phyloP scores from a whole-genome alignment of 1,140 invertebrate species.

The Scaptodrosophila lebanonensis region DNA sequence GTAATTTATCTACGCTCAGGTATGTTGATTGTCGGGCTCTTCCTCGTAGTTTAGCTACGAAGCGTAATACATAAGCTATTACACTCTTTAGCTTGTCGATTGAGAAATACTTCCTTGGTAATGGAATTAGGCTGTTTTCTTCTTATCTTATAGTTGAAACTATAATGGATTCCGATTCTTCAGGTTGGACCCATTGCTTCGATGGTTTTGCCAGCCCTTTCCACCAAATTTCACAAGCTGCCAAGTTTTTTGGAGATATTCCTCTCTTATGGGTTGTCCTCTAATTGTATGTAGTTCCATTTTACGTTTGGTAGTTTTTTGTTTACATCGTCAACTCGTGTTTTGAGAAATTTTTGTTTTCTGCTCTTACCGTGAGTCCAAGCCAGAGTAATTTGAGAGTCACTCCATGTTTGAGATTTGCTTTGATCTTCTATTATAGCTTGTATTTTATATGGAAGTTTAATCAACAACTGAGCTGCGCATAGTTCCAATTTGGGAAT shows the following conservation, averaged over 20 bases:
- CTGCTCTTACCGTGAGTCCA: not conserved
- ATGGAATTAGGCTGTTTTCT: too few relatives aligned
- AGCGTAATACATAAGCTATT: too few relatives aligned
- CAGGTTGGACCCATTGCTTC: not conserved
- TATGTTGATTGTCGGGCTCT: not conserved
- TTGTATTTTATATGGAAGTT: too few relatives aligned
- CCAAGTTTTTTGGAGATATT: not conserved
- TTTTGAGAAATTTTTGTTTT: not conserved
- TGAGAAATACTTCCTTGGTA: too few relatives aligned
- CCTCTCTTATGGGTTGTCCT: not conserved
- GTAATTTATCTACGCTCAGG: not conserved
- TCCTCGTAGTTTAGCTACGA: too few relatives aligned
- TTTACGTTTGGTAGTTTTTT: not conserved
- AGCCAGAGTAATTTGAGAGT: constrained; percentile 1
- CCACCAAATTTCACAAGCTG: not conserved
- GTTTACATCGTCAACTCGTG: constrained; percentile 1
- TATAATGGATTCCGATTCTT: too few relatives aligned
- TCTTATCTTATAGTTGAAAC: too few relatives aligned
- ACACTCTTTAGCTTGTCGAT: too few relatives aligned
- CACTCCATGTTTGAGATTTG: not conserved
- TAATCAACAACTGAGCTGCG: not conserved
- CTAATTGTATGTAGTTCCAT: not conserved
- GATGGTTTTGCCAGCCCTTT: constrained; percentile 2
- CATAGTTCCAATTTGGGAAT: too few relatives aligned
- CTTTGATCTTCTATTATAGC: too few relatives aligned